Evolutionary conservation across 2,797 vertebrate species (phyloP).

Genomic region (Cossypha niveicapilla): DNA sequence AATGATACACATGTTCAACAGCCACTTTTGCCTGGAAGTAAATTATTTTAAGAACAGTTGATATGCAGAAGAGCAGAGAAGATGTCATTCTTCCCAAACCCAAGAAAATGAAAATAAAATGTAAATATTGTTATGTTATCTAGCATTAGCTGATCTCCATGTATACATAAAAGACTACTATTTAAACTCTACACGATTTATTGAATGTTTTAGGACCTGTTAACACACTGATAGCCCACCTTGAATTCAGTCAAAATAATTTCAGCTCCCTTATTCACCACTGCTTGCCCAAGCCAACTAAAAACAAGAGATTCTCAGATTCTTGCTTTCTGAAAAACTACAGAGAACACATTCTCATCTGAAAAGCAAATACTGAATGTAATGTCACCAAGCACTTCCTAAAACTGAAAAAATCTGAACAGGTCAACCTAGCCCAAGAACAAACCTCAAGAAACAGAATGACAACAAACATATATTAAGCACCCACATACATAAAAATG

Average conservation of each 20-base stretch:
- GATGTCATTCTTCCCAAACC: not conserved
- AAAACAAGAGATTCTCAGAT: not conserved
- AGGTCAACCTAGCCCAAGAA: not conserved
- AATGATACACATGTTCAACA: not conserved
- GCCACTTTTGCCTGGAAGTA: not conserved
- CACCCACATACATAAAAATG: not conserved
- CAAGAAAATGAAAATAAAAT: not conserved
- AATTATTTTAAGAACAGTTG: not conserved
- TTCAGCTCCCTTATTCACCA: not conserved
- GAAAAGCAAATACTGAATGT: not conserved
- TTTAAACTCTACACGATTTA: not conserved
- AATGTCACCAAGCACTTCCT: not conserved
- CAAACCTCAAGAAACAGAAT: not conserved
- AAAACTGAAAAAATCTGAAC: not conserved
- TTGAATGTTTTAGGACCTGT: not conserved
- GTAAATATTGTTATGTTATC: not conserved
- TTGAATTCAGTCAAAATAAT: not conserved
- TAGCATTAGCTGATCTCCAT: not conserved
- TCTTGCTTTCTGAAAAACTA: not conserved
- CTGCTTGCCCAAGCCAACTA: not conserved
- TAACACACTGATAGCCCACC: not conserved
- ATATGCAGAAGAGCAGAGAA: not conserved
- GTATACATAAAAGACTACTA: not conserved
- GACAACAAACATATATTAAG: not conserved
- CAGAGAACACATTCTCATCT: not conserved